phyloP scores from a whole-genome alignment of 1,140 invertebrate genomes.

The Heterodera schachtii region DNA sequence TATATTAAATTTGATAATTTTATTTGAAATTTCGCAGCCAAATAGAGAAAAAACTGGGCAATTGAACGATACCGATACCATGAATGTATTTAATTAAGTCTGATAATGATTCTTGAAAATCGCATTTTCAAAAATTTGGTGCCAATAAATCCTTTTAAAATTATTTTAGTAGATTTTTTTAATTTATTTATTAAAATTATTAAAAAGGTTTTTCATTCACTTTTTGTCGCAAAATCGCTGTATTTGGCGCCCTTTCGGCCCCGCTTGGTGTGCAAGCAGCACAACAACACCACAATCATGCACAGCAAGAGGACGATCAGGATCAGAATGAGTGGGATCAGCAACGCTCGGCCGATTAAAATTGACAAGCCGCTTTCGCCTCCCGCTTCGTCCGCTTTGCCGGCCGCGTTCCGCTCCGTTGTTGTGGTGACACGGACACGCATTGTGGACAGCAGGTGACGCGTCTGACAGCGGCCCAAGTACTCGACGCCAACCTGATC shows the following conservation, averaged over 20 bases:
- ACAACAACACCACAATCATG: conserved; percentile 32
- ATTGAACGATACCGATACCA: no score
- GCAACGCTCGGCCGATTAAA: conserved; percentile 15
- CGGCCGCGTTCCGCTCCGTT: conserved; percentile 18
- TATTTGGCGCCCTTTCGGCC: conserved; percentile 24
- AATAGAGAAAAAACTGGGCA: no score
- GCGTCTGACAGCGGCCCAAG: conserved; percentile 26
- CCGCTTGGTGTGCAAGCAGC: conserved; percentile 32
- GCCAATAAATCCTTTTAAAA: no score
- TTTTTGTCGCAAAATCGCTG: conserved; percentile 55
- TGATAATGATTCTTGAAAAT: no score
- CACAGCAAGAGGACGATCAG: conserved; percentile 30
- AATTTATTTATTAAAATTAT: not conserved
- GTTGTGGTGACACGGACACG: conserved; percentile 31
- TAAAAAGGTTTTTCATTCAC: conserved; percentile 6
- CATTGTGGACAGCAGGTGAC: conserved; percentile 18
- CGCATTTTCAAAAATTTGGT: no score
- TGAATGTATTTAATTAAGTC: no score
- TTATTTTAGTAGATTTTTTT: no score
- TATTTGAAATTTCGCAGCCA: no score
- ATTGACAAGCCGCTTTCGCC: not conserved
- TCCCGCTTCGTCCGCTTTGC: conserved; percentile 15
- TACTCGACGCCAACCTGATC: conserved; percentile 30
- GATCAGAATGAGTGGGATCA: conserved; percentile 40
- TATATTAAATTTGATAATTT: no score